Evolutionary conservation across 1,140 invertebrate genomes (phyloP).

Genomic region (Elymnias hypermnestra): DNA sequence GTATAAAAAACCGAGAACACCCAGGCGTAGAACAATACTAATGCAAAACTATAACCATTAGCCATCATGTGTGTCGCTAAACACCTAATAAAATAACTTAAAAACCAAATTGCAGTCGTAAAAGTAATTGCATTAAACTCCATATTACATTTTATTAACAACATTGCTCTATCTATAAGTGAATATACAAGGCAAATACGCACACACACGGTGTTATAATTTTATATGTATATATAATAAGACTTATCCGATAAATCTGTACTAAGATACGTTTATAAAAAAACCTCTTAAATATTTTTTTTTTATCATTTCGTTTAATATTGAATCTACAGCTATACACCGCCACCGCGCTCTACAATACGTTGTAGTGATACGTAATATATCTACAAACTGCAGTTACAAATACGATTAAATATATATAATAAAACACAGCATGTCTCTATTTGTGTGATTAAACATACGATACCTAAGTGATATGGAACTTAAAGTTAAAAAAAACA

Average conservation of each 20-base stretch:
- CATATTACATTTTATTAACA: background rate
- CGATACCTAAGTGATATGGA: conserved; percentile 56
- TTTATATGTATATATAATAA: background rate
- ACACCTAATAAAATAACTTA: background rate
- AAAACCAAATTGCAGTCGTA: background rate
- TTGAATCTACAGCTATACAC: conserved; percentile 51
- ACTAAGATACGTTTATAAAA: conserved; percentile 48
- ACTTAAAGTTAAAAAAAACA: conserved; percentile 38
- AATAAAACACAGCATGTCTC: conserved; percentile 49
- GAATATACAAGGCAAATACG: conserved; percentile 25
- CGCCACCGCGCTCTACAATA: conserved; percentile 44
- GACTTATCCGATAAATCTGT: conserved; percentile 41
- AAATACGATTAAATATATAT: conserved; percentile 47
- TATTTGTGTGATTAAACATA: conserved; percentile 15
- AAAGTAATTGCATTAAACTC: background rate
- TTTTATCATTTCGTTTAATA: conserved; percentile 44
- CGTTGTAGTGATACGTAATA: conserved; percentile 22
- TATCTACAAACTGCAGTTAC: conserved; percentile 47
- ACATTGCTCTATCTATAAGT: conserved; percentile 41
- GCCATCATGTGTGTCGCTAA: background rate
- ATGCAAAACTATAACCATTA: background rate
- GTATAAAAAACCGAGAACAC: conserved; percentile 5
- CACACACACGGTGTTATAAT: conserved; percentile 5
- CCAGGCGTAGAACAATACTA: conserved; percentile 4
- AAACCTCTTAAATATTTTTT: conserved; percentile 26